phyloP scores from a whole-genome alignment of 2,888 invertebrate species.

The Amblyjoppa fuscipennis region DNA sequence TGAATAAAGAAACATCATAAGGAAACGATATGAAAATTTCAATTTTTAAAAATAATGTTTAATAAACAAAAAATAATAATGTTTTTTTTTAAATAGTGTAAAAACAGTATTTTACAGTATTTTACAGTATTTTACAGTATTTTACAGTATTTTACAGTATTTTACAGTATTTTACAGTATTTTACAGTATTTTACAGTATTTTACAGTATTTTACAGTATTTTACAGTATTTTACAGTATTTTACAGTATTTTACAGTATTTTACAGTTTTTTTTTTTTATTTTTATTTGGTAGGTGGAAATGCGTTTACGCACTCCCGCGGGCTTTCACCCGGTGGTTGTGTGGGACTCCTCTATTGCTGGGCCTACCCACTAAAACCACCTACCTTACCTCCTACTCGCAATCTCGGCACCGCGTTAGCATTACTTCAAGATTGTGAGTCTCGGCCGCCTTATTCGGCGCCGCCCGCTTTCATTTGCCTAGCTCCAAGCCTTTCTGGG shows the following conservation, averaged over 20 bases:
- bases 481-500: background rate
- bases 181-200: too few species aligned
- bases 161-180: too few species aligned
- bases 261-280: too few species aligned
- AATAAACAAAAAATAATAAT: too few species aligned
- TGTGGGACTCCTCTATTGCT: background rate
- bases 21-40: background rate
- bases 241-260: too few species aligned
- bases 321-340: background rate
- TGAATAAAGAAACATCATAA: background rate
- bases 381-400: background rate
- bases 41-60: background rate
- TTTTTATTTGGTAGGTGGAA: too few species aligned
- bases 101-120: too few species aligned
- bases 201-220: too few species aligned
- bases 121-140: too few species aligned
- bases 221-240: too few species aligned
- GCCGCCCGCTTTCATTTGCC: background rate
- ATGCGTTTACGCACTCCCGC: background rate
- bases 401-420: background rate
- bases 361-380: background rate
- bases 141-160: too few species aligned
- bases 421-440: background rate
- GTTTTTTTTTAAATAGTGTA: too few species aligned
- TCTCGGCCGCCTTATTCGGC: background rate